Conservation (phyloP, 1,140 invertebrate genomes). For the Rhopalosiphum maidis region DNA sequence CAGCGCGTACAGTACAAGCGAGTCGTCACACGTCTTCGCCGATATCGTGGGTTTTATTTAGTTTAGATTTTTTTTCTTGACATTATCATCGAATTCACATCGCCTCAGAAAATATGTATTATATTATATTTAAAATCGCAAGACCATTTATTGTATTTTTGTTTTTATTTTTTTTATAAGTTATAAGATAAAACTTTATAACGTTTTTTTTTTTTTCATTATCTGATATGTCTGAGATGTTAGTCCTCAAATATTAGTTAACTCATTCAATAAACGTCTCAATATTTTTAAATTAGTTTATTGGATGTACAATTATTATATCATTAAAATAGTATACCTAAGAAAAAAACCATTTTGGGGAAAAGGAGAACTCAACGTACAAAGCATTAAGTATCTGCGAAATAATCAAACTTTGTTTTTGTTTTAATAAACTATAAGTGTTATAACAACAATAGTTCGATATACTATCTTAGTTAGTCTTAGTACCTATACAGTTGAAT, state of each 20-base stretch:
- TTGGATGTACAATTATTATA: neutral
- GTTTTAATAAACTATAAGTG: neutral
- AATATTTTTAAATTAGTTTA: neutral
- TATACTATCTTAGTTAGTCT: too few species aligned
- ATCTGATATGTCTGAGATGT: neutral
- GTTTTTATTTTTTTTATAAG: too few species aligned
- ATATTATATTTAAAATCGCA: neutral
- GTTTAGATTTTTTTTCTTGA: neutral
- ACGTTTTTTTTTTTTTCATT: neutral
- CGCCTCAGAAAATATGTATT: neutral
- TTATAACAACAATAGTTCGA: neutral
- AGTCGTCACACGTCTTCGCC: neutral
- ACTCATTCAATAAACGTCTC: neutral
- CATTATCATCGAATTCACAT: neutral
- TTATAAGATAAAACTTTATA: neutral
- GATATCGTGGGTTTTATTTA: neutral
- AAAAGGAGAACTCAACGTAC: neutral
- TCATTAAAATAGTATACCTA: too few species aligned
- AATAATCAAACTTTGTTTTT: neutral
- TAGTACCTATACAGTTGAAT: too few species aligned
- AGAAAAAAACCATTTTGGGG: neutral
- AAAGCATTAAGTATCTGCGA: neutral
- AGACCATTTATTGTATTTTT: neutral
- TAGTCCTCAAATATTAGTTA: neutral
- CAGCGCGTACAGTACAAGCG: neutral